Base-by-base conservation (phyloP, 2,888 invertebrate species). In the Sarcophaga caerulescens region DNA sequence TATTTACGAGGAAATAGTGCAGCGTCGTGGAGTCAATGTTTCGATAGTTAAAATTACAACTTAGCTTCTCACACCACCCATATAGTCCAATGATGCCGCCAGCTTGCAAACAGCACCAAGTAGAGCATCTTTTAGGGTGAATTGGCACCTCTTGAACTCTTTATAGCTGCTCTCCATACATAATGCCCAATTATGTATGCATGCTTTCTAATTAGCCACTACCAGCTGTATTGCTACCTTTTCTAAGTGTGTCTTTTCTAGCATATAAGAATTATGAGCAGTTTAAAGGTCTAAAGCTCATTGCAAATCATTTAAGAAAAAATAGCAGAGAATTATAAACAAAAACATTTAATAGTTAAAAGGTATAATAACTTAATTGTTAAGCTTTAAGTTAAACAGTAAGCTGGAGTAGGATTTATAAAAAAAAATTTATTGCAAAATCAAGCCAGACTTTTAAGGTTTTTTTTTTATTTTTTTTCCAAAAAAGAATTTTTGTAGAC, bases 321-420 rank as follows among this genome's bases (percentile, higher is more conserved):
- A 66, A 57, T 25, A 6, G 10, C 5, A 47, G 4, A 47, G 19
- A 60, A 63, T 25, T 23, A 19, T 25, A 81, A 81, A 74, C 45
- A 76, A 74, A 71, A 12, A 66, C 19, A 44, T 52, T 52, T 12
- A 52, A 52, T 52, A 14, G 52, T 52, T 52, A 52, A 17, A 52
- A 52, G 52, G 52, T 52, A 52, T 84, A 80, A 84, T 80, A 84
- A 57, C 79, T 80, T 84, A 79, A 80, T 84, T 80, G 79, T 52
- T 70, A 44, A 63, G 14, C 44, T 63, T 21, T 23, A 73, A 45
- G 45, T 35, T 59, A 45, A 47, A 63, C 21, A 23, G 14, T 69
- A 17, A 57, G 65, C 25, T 66, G 45, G 17, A 73, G 59, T 73
- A 59, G 65, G 25, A 60, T 60, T 79, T 45, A 14, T 65, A 52